These are phyloP conservation scores for Ceyx margarethae DNA, from an alignment of 2,113 vertebrate species.

Conservation along the genomic window DNA sequence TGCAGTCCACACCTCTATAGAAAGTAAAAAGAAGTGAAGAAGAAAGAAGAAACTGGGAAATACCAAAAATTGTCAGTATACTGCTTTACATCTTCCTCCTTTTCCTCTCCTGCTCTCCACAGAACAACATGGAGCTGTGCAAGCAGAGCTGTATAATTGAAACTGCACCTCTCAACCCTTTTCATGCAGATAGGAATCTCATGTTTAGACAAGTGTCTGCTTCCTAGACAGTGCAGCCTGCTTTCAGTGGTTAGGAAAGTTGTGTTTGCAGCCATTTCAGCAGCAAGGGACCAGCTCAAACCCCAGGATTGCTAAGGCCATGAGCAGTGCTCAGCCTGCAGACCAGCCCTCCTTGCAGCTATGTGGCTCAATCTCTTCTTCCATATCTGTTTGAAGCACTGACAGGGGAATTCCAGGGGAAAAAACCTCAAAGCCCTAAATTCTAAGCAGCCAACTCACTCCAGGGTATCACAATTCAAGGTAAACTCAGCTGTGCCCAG, in stretches of 20 bases:
- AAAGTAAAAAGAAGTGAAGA: neutral
- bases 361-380: neutral
- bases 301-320: neutral
- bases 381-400: neutral
- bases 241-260: neutral
- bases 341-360: neutral
- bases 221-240: neutral
- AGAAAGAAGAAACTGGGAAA: neutral
- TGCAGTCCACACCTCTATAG: rapidly evolving
- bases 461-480: no score
- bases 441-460: neutral
- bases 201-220: neutral
- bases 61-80: neutral
- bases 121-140: neutral
- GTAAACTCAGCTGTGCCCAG: neutral
- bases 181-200: neutral
- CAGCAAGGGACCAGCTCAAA: neutral
- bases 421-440: neutral
- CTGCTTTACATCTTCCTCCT: neutral
- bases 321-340: neutral
- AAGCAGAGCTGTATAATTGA: neutral
- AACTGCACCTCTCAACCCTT: neutral
- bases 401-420: neutral
- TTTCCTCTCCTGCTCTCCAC: neutral
- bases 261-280: neutral